Base-by-base conservation (phyloP, 2,113 vertebrate species). In the Anas platyrhynchos region DNA sequence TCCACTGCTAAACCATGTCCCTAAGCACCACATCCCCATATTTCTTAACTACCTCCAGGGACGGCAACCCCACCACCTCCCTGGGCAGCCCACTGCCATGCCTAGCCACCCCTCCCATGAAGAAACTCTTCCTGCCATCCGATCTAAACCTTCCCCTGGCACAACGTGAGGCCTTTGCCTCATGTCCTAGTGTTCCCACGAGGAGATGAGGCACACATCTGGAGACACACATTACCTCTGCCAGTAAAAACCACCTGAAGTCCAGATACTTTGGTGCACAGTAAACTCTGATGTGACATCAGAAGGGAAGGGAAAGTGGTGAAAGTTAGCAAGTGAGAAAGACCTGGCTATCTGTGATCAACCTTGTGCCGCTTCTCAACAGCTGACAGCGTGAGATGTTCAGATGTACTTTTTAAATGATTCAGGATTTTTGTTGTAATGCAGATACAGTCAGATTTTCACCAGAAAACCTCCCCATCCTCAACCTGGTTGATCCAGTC, bases 161-260 rank as follows among this genome's bases (percentile, higher is more conserved):
- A 16, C 54, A 29, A 56, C 27, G 2, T 56, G 54, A 31, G 54
- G 54, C 54, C 9, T 10, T 16, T 56, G 15, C 54, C 54, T 56
- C 54, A 31, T 16, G 54, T 31, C 54, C 46, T 48, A 48, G 46
- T 11, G 46, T 48, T 22, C 20, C 21, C 46, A 48, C 10, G 20
- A 48, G 46, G 46, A 48, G 20, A 21, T 22, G 46, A 11, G 20
- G 10, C 46, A 48, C 20, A 21, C 46, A n/a, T 77, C 44, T 26
- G 69, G 29, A 74, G 26, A n/a, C 34, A 61, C 18, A 20, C 41
- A 4, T 22, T 46, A 54, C 55, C 71, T 55, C 52, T 69, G 62
- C n/a, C 23, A 1, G 0, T 34, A 63, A 72, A 85, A 91, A 27
- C 3, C n/a, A 38, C 10, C 52, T 36, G 0, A 69, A 48, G 22